Base-by-base conservation (phyloP, 2,113 vertebrate genomes). In the Mastomys coucha region DNA sequence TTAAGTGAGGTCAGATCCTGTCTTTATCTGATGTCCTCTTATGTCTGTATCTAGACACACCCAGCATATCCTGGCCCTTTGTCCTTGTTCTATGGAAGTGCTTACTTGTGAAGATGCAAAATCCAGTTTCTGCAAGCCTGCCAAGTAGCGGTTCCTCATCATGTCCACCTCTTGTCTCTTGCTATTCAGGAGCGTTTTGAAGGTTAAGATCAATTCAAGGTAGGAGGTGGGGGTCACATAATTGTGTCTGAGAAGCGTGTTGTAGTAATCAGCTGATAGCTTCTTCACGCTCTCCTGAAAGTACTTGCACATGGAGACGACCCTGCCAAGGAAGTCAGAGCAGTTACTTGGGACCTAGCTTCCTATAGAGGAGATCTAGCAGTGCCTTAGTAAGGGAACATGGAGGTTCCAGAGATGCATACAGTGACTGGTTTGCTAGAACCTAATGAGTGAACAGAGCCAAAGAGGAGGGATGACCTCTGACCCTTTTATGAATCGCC, bases 221-320 rank as follows among this genome's bases (percentile, higher is more conserved):
- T 99, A 99, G 78, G 99, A 99, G 2, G 99, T 99, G 33, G 99
- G 99, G 0, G 99, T 99, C 77, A 99, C 99, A 0, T 99, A 99
- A 98, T 99, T 99, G 98, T 99, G 98, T 72, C 99, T 99, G 91
- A 98, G 98, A 95, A 99, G 98, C 0, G 92, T 98, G 5, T 98
- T 93, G 36, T 98, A 99, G 93, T 99, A 99, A 58, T 96, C 99
- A 16, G 98, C 7, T 0, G 99, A 99, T 81, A 99, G 98, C 0
- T 98, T 98, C 89, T 98, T 98, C 65, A 99, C 99, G 3, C 98
- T 99, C 96, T 99, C 99, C 93, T 99, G 99, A 97, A 99, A 99
- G 67, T 98, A 99, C 87, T 99, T 99, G 97, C 99, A 99, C 99
- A 99, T 99, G 73, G 98, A 99, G 90, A 99, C 99, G 75, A 99